Evolutionary conservation across 2,888 invertebrate genomes (phyloP).

Genomic region (Cephalotes varians): DNA sequence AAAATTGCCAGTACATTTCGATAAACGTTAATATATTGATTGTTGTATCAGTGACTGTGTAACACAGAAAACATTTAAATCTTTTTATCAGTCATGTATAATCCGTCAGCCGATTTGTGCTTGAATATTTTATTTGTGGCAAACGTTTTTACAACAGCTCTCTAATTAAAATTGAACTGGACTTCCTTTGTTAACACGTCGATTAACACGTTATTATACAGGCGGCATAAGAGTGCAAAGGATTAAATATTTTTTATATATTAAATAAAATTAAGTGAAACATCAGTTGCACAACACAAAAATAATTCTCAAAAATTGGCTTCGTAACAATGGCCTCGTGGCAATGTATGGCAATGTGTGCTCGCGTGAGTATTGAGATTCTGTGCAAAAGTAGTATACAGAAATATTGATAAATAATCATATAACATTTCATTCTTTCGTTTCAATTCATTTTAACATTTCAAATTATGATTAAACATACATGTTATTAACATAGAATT

Average conservation of each 20-base stretch:
- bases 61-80: not conserved
- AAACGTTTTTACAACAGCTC: not conserved
- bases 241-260: not conserved
- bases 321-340: too few relatives aligned
- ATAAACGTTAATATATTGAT: conserved; percentile 13
- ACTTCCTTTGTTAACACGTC: not conserved
- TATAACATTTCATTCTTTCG: not conserved
- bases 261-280: not conserved
- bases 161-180: not conserved
- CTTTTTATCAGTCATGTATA: not conserved
- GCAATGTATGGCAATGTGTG: too few relatives aligned
- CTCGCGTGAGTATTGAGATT: not conserved
- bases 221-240: not conserved
- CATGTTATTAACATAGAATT: not conserved
- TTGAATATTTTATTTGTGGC: not conserved
- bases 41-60: not conserved
- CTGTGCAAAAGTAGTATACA: not conserved
- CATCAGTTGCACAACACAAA: not conserved
- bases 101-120: not conserved
- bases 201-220: not conserved
- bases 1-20: not conserved
- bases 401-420: not conserved
- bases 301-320: not conserved
- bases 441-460: not conserved
- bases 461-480: not conserved